Conservation (phyloP, 2,797 vertebrate genomes). For the Crocidura indochinensis region DNA sequence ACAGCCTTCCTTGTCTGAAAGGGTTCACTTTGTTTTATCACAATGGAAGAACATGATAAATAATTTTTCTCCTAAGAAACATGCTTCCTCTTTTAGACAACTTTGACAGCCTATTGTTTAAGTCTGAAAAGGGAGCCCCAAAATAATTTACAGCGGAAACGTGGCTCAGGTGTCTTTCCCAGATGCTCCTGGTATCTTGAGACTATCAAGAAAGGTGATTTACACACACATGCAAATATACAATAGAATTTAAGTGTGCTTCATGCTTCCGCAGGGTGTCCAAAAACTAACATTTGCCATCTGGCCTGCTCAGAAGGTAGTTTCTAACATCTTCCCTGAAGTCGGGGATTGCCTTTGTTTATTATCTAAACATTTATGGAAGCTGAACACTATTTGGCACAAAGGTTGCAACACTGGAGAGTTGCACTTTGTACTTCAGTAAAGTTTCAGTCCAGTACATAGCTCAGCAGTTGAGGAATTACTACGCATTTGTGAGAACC, state of each 20-base stretch:
- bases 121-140: slow-evolving; percentile 72
- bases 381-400: slow-evolving; percentile 66
- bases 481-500: too few species aligned
- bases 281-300: slow-evolving; percentile 86
- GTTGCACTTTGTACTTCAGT: neutral
- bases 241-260: slow-evolving; percentile 83
- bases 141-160: slow-evolving; percentile 82
- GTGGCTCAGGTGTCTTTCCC: slow-evolving; percentile 81
- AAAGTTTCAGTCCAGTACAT: neutral
- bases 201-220: slow-evolving; percentile 79
- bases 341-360: slow-evolving; percentile 55
- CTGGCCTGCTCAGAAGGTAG: slow-evolving; percentile 84
- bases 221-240: slow-evolving; percentile 60
- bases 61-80: slow-evolving; percentile 77
- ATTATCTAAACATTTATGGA: slow-evolving; percentile 44
- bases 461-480: too few species aligned
- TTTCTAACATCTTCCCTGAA: slow-evolving; percentile 76
- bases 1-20: slow-evolving; percentile 66
- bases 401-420: slow-evolving; percentile 46
- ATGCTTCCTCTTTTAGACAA: slow-evolving; percentile 82
- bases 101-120: slow-evolving; percentile 84
- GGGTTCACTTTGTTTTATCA: slow-evolving; percentile 74
- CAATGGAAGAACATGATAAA: slow-evolving; percentile 74
- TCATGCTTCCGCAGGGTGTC: slow-evolving; percentile 84
- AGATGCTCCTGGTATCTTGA: slow-evolving; percentile 77